phyloP scores from a whole-genome alignment of 2,797 vertebrate species.

The Etheostoma perlongum region DNA sequence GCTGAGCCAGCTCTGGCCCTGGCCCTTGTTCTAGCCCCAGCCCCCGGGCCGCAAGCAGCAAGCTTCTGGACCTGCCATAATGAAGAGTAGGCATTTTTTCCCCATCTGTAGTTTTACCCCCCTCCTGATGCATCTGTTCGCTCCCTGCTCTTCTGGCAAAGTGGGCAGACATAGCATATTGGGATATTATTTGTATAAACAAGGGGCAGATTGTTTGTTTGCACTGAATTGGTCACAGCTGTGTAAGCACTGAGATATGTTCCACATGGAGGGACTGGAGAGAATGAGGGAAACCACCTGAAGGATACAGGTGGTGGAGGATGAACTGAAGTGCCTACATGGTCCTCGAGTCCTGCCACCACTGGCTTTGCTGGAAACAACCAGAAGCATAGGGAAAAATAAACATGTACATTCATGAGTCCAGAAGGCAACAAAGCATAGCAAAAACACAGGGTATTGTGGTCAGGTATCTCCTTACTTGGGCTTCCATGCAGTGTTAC shows the following conservation, averaged over 20 bases:
- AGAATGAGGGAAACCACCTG: constrained; percentile 57
- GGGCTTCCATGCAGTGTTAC: constrained; percentile 41
- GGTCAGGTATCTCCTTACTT: constrained; percentile 56
- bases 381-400: constrained; percentile 38
- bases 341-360: constrained; percentile 4
- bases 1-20: constrained; percentile 75
- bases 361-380: constrained; percentile 26
- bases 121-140: constrained; percentile 71
- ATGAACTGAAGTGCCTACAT: constrained; percentile 5
- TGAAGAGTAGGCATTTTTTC: constrained; percentile 80
- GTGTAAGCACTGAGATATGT: constrained; percentile 45
- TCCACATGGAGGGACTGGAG: constrained; percentile 23
- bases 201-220: constrained; percentile 78
- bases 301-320: constrained; percentile 68
- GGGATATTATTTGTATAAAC: constrained; percentile 80
- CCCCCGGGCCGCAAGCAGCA: constrained; percentile 68
- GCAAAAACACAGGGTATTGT: constrained; percentile 57
- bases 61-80: constrained; percentile 77
- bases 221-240: constrained; percentile 60
- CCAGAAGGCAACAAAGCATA: constrained; percentile 43
- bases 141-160: constrained; percentile 57
- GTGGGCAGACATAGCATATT: constrained; percentile 58
- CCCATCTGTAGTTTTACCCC: constrained; percentile 59
- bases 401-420: constrained; percentile 34
- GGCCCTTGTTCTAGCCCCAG: constrained; percentile 73